Evolutionary conservation across 2,113 vertebrate genomes (phyloP), one percentile per base, ranked within the genome.

Genomic region (Serilophus lunatus): DNA sequence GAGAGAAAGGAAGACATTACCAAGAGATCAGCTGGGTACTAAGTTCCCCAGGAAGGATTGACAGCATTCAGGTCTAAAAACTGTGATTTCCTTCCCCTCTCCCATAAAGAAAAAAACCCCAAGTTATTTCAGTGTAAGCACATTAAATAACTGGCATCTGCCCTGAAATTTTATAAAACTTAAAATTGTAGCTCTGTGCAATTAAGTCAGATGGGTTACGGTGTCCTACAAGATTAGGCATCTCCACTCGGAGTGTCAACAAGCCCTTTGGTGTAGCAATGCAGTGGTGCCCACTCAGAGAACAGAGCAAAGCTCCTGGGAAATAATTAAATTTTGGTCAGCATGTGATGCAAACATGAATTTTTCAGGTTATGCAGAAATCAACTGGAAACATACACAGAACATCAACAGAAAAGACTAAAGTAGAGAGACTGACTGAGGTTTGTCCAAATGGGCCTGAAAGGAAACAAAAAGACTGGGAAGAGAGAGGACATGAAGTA

Each of bases 311-410:
- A 94, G 33, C 45, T 95, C 59, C 36, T 49, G 74, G 82, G 92
- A 96, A 92, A 72, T 65, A 82, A 90, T 78, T 50, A 28, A 76
- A 65, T 86, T 68, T 69, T 60, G 54, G 54, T 82, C n/a, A 91
- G 65, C n/a, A 87, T 77, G 38, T 78, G 76, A 86, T 80, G 66
- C 51, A 81, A 86, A 84, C 44, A 45, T 4, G 16, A 13, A 10
- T 53, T 80, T 82, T 90, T 89, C 90, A 79, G 61, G 63, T 90
- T 91, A 72, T 35, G 45, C 2, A 74, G 81, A 96, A 95, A 72
- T 65, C 75, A 82, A 44, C 12, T 78, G n/a, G 51, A 82, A 92
- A 57, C 19, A 47, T n/a, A n/a, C 74, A 66, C 51, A 86, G 72
- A 96, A 87, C 29, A 95, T 92, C 53, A 66, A 20, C 64, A 77